These are phyloP conservation scores for Fulmarus glacialis DNA, from an alignment of 2,113 vertebrate species.

Conservation along the genomic window DNA sequence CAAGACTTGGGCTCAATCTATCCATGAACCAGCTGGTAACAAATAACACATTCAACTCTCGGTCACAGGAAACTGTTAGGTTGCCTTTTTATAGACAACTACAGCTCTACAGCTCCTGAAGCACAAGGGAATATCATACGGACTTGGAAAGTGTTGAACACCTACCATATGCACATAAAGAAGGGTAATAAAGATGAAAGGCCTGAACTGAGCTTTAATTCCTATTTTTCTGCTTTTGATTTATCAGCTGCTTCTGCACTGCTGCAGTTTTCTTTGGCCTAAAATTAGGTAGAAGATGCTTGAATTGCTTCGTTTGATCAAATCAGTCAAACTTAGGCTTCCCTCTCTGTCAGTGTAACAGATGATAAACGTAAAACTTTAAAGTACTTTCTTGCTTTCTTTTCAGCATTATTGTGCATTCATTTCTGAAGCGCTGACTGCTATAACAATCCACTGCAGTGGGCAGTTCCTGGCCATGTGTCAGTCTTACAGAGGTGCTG, in stretches of 20 bases:
- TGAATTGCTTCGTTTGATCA: background rate
- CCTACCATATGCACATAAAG: slow-evolving; percentile 50
- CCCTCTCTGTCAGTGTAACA: background rate
- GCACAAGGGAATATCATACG: background rate
- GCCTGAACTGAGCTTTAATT: slow-evolving; percentile 41
- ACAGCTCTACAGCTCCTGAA: slow-evolving; percentile 24
- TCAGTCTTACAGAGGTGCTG: background rate
- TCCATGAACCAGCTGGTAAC: slow-evolving; percentile 55
- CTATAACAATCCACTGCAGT: background rate
- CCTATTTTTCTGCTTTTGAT: slow-evolving; percentile 50
- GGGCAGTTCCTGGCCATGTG: background rate
- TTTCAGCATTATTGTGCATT: background rate
- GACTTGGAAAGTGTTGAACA: slow-evolving; percentile 17
- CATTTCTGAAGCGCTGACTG: background rate
- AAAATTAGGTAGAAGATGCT: slow-evolving; percentile 23
- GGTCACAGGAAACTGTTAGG: slow-evolving; percentile 49
- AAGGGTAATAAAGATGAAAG: slow-evolving; percentile 58
- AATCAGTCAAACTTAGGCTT: background rate
- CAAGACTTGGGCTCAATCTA: slow-evolving; percentile 19
- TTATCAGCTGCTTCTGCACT: slow-evolving; percentile 46
- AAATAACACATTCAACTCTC: slow-evolving; percentile 66
- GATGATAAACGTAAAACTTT: background rate
- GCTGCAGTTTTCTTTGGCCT: background rate
- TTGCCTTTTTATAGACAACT: slow-evolving; percentile 60
- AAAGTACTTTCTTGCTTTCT: background rate